phyloP scores from a whole-genome alignment of 2,113 vertebrate species.

The Eidolon helvum region DNA sequence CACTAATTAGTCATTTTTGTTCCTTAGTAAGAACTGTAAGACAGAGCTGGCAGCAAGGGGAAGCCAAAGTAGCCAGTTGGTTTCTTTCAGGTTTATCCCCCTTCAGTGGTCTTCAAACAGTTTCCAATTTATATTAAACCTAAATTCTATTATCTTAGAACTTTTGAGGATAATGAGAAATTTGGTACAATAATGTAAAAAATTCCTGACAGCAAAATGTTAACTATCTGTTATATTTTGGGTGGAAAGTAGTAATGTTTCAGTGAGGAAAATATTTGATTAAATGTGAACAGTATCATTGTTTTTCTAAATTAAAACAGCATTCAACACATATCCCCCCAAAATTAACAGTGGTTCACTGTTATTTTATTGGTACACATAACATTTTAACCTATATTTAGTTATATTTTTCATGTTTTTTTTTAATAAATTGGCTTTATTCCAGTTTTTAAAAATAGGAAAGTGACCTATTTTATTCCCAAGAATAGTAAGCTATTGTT shows the following conservation, averaged over 20 bases:
- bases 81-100: background rate
- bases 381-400: background rate
- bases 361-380: background rate
- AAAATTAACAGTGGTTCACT: background rate
- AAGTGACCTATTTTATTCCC: conserved; percentile 8
- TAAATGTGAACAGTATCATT: background rate
- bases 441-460: background rate
- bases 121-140: background rate
- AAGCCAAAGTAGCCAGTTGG: background rate
- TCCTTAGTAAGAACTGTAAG: background rate
- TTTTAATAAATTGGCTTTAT: background rate
- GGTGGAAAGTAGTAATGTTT: background rate
- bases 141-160: background rate
- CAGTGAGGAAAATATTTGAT: conserved; percentile 14
- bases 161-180: background rate
- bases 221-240: background rate
- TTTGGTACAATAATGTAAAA: background rate
- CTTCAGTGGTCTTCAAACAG: background rate
- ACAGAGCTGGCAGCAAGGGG: background rate
- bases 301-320: conserved; percentile 38
- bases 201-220: background rate
- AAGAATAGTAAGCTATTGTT: background rate
- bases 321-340: background rate
- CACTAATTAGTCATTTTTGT: background rate
- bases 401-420: background rate